Evolutionary conservation across 2,888 invertebrate species (phyloP).

Genomic region (Eudasyphora cyanicolor): DNA sequence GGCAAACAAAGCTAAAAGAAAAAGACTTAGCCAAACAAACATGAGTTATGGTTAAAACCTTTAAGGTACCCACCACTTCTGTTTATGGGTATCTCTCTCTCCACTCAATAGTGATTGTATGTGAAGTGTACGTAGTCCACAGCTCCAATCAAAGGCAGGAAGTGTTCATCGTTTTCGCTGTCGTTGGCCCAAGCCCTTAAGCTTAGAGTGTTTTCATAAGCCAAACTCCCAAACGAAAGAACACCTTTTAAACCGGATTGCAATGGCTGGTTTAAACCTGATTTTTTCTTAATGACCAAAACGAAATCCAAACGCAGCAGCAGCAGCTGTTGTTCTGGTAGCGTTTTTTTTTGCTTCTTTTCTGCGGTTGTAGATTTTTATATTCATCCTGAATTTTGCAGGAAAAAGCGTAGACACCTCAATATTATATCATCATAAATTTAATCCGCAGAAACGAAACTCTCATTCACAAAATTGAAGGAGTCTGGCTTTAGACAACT

Average conservation of each 20-base stretch:
- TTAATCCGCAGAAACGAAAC: neutral
- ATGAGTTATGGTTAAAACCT: conserved; percentile 51
- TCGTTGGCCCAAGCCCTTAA: conserved; percentile 14
- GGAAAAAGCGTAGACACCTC: conserved; percentile 20
- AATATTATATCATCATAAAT: conserved; percentile 17
- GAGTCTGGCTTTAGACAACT: neutral
- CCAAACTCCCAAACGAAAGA: neutral
- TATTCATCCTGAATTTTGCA: conserved; percentile 8
- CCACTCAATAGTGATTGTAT: neutral
- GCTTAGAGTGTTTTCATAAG: neutral
- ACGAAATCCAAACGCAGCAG: neutral
- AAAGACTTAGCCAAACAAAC: conserved; percentile 18
- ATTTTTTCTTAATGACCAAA: conserved; percentile 17
- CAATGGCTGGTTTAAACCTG: conserved; percentile 40
- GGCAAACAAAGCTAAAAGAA: conserved; percentile 16
- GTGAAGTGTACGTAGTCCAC: neutral
- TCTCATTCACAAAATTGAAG: neutral
- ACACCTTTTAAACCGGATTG: conserved; percentile 17
- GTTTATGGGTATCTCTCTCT: conserved; percentile 3
- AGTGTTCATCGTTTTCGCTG: neutral
- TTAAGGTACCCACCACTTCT: conserved; percentile 9
- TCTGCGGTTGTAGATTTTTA: conserved; percentile 12
- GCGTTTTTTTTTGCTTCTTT: conserved; percentile 2
- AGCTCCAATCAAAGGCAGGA: conserved; percentile 13
- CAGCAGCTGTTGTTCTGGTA: conserved; percentile 38